These are phyloP conservation scores for Caradrina clavipalpis DNA, from an alignment of 2,888 invertebrate species.

Conservation along the genomic window DNA sequence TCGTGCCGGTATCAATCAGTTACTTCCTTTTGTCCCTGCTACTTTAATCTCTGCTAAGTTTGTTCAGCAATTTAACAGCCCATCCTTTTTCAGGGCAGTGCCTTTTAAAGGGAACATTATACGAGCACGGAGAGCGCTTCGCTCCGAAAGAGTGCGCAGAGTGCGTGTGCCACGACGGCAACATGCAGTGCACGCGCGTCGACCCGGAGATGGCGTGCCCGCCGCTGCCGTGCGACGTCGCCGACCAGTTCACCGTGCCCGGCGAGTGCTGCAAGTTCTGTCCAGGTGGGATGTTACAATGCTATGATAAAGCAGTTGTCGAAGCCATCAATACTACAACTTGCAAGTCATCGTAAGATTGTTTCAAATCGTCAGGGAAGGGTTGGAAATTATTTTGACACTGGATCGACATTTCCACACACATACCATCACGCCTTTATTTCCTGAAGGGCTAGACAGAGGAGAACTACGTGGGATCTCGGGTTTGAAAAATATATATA, in stretches of 20 bases:
- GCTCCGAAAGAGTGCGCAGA: slow-evolving; percentile 95
- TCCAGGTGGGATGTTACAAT: slow-evolving; percentile 91
- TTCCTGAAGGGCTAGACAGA: no score
- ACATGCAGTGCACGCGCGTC: slow-evolving; percentile 94
- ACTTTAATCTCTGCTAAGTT: background rate
- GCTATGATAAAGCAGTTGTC: no score
- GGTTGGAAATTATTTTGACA: no score
- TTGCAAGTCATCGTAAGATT: no score
- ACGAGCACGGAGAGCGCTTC: slow-evolving; percentile 95
- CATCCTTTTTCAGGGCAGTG: slow-evolving; percentile 91
- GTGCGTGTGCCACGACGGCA: slow-evolving; percentile 96
- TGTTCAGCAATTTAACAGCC: background rate
- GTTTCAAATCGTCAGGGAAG: no score
- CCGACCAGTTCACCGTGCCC: slow-evolving; percentile 95
- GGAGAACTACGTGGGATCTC: no score
- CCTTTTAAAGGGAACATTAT: slow-evolving; percentile 92
- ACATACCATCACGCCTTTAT: no score
- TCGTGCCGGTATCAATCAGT: no score
- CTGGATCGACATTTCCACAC: no score
- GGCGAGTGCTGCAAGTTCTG: slow-evolving; percentile 98
- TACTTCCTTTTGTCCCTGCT: background rate
- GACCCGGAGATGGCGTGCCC: slow-evolving; percentile 95
- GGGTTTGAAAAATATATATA: no score
- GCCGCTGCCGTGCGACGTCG: slow-evolving; percentile 93
- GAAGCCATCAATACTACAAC: no score